These are phyloP conservation scores for Sinocyclocheilus grahami DNA, from an alignment of 2,113 vertebrate species.

Conservation along the genomic window DNA sequence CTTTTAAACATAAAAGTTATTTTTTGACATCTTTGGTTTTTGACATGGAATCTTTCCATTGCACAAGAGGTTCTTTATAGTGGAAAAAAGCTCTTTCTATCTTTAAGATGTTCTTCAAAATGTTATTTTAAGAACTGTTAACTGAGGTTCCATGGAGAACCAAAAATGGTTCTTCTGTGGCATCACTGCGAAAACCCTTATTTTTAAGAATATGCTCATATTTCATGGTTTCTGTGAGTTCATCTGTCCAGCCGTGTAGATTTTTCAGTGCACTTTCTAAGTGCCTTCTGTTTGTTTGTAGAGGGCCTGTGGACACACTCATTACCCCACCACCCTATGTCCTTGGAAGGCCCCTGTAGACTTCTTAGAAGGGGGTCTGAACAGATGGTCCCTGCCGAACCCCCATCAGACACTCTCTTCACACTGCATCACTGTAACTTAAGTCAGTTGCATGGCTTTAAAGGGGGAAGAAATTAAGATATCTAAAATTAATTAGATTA, in stretches of 20 bases:
- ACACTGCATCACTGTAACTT: constrained; percentile 37
- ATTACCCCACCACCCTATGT: constrained; percentile 25
- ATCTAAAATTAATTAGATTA: too few relatives aligned
- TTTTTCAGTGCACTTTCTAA: neutral
- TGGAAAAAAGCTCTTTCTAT: too few relatives aligned
- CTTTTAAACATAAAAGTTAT: too few relatives aligned
- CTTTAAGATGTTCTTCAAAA: neutral
- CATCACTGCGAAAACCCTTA: too few relatives aligned
- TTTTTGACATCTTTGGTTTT: too few relatives aligned
- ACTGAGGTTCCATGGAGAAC: too few relatives aligned
- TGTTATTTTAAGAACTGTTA: neutral
- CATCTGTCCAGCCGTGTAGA: neutral
- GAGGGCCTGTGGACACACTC: constrained; percentile 3
- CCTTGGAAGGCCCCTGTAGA: constrained; percentile 9
- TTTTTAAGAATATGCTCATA: neutral
- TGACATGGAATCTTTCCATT: too few relatives aligned
- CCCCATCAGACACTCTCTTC: neutral
- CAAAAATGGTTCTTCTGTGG: too few relatives aligned
- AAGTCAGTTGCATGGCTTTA: neutral
- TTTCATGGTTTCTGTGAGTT: neutral
- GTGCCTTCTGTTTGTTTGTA: constrained; percentile 17
- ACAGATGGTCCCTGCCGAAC: constrained; percentile 42
- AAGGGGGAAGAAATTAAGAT: neutral
- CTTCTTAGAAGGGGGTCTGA: constrained; percentile 11
- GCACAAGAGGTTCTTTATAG: too few relatives aligned